Base-by-base conservation (phyloP, 1,140 invertebrate species). In the Dendroctonus ponderosae region DNA sequence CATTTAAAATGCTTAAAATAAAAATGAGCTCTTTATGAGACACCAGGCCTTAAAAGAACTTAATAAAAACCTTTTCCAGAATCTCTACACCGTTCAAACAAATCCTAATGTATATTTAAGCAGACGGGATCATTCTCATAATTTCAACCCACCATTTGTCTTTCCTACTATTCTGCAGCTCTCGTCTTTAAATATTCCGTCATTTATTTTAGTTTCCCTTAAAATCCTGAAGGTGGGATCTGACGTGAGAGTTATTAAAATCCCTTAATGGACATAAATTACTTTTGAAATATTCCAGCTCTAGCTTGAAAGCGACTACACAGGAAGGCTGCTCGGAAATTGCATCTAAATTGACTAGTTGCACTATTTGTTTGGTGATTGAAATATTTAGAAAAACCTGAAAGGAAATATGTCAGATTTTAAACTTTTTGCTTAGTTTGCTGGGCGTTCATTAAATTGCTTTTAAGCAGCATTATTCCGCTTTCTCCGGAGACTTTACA, bases 91-190 rank as follows among this genome's bases (percentile, higher is more conserved):
- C 14, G n/a, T 51, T 51, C 26, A n/a, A 51, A 51, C 14, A 51
- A 51, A 51, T 51, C 49, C 49, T 51, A 51, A 51, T 51, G 49
- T 51, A 51, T 51, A 51, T 51, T 51, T 51, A 51, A 51, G 49
- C 7, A 51, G 49, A 9, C 49, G 14, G 14, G 14, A 51, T 51
- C 49, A n/a, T 15, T 51, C 49, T 9, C 49, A n/a, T 51, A 51
- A 51, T 51, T 51, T 51, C 49, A 15, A 51, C 8, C 49, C 14
- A 51, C 49, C 49, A 51, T 51, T 51, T 51, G 49, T 51, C 49
- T 51, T 51, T 12, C 49, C 49, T 51, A 12, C 7, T 51, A 51
- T n/a, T 8, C 7, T 51, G 8, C 9, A 51, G 49, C 7, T 15
- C 26, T 51, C 26, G 9, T n/a, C 49, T 51, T 51, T 51, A n/a